A percentile compares a stretch with the other conserved stretches of the same genome.
These are phyloP conservation scores for Cantharis rufa DNA, from an alignment of 2,888 invertebrate species.

Conservation along the genomic window DNA sequence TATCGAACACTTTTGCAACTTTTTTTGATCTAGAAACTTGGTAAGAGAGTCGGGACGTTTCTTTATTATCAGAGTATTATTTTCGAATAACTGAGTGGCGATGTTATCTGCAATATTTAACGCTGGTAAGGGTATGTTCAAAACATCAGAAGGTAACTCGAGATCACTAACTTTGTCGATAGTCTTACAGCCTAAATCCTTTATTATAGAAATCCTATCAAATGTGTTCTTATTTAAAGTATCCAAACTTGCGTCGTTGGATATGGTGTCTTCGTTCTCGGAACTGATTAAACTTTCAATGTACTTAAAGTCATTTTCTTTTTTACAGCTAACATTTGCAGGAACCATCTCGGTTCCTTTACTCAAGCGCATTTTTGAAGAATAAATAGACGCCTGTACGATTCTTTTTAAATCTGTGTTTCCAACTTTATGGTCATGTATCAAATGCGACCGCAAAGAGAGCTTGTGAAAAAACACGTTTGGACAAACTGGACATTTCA, in stretches of 20 bases:
- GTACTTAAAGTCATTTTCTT: conserved; percentile 34
- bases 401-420: conserved; percentile 64
- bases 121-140: conserved; percentile 24
- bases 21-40: conserved; percentile 33
- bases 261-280: conserved; percentile 22
- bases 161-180: neutral
- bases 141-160: neutral
- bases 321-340: conserved; percentile 35
- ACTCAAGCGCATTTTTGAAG: conserved; percentile 42
- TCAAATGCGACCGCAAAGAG: conserved; percentile 66
- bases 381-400: conserved; percentile 59
- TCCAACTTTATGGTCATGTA: conserved; percentile 71
- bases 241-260: neutral
- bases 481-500: conserved; percentile 70
- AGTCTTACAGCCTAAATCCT: neutral
- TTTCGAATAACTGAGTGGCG: conserved; percentile 30
- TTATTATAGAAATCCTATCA: neutral
- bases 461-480: conserved; percentile 68
- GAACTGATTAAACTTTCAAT: conserved; percentile 24
- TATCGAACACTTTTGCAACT: conserved; percentile 58
- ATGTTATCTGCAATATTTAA: conserved; percentile 23
- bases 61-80: conserved; percentile 21
- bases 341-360: conserved; percentile 2
- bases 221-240: neutral
- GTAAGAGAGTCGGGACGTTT: conserved; percentile 37